Conservation (phyloP, 1,140 invertebrate genomes). For the Babylonia areolata region DNA sequence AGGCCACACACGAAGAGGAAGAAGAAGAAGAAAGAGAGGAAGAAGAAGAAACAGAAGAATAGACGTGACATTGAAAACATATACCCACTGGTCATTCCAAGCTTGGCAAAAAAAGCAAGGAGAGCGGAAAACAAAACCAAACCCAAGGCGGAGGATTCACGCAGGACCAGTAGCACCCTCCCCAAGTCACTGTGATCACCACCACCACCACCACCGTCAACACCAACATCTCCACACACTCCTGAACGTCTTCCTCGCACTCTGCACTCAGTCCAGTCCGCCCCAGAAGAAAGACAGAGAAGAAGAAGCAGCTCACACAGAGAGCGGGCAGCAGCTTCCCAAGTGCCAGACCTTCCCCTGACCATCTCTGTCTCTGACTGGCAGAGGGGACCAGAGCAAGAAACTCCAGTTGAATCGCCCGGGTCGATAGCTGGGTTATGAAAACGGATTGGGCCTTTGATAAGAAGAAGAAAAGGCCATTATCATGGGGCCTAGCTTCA, state of each 20-base stretch:
- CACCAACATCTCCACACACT: background rate
- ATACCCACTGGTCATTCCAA: too few species aligned
- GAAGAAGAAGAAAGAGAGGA: too few species aligned
- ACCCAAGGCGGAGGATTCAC: too few species aligned
- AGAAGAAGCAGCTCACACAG: background rate
- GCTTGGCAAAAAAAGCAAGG: too few species aligned
- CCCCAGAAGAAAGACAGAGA: background rate
- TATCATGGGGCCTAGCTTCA: conserved; percentile 36
- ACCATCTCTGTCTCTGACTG: conserved; percentile 17
- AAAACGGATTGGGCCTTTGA: conserved; percentile 42
- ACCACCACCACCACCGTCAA: background rate
- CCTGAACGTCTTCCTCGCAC: too few species aligned
- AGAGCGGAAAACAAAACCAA: too few species aligned
- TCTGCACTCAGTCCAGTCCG: too few species aligned
- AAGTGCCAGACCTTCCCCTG: background rate
- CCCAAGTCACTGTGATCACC: background rate
- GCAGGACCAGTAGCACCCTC: too few species aligned
- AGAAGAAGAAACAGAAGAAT: too few species aligned
- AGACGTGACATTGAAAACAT: too few species aligned
- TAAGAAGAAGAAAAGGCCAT: conserved; percentile 41
- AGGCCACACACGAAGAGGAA: too few species aligned
- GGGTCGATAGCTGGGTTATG: conserved; percentile 40
- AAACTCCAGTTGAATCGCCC: conserved; percentile 32
- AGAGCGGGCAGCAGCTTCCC: background rate
- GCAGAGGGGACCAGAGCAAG: conserved; percentile 5